Conservation (phyloP, 2,797 vertebrate genomes). For the Adelosebastes latens region DNA sequence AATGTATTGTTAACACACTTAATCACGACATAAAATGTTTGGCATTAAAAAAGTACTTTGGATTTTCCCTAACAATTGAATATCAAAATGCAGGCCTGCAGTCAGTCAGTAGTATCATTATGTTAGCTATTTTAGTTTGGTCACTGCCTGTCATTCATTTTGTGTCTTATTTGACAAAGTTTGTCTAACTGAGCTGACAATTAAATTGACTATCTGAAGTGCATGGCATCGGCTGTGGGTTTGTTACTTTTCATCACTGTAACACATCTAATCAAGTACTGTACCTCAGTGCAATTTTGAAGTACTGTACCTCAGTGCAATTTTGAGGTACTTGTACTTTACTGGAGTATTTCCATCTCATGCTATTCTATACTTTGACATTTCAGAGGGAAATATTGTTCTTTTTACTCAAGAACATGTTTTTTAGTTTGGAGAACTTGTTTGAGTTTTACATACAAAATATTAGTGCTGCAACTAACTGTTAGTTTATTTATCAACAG, state of each 20-base stretch:
- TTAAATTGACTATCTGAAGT: neutral
- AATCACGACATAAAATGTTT: neutral
- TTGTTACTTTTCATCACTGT: neutral
- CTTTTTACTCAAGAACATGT: neutral
- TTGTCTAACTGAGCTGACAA: neutral
- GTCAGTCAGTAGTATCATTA: neutral
- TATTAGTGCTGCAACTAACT: neutral
- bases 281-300: no score
- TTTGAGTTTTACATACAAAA: neutral
- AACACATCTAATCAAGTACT: neutral
- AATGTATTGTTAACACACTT: neutral
- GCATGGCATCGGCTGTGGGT: neutral
- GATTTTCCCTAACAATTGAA: neutral
- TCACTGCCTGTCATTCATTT: neutral
- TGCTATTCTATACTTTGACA: neutral
- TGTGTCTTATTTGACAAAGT: neutral
- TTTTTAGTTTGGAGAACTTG: neutral
- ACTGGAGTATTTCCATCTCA: neutral
- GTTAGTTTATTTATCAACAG: neutral
- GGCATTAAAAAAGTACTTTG: neutral
- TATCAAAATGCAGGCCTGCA: neutral
- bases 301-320: neutral
- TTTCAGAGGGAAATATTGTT: neutral
- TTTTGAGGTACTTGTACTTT: neutral
- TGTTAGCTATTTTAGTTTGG: neutral